A percentile compares a stretch with the other conserved stretches of the same genome.
Evolutionary conservation across 2,888 invertebrate species (phyloP).

Genomic region (Pterobdella sp.): DNA sequence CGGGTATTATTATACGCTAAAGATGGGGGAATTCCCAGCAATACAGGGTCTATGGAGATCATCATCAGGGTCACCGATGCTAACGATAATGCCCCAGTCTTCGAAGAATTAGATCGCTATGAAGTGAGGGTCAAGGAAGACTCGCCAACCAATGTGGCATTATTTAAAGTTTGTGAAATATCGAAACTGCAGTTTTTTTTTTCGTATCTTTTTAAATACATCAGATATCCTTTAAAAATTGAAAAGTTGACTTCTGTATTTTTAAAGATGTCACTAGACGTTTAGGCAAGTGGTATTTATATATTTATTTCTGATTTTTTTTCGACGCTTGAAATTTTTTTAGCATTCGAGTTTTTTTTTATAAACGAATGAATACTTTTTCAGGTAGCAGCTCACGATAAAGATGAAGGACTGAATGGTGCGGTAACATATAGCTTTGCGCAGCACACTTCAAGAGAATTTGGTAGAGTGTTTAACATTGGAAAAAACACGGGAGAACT

Average conservation of each 20-base stretch:
- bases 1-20: conserved; percentile 34
- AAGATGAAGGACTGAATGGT: conserved; percentile 37
- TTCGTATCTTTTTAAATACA: neutral
- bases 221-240: neutral
- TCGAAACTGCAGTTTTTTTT: neutral
- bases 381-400: conserved; percentile 36
- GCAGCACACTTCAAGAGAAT: conserved; percentile 28
- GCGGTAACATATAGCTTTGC: conserved; percentile 36
- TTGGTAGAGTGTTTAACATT: conserved; percentile 1
- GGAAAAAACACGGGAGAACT: conserved; percentile 15
- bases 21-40: conserved; percentile 35
- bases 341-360: neutral
- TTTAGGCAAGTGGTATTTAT: neutral
- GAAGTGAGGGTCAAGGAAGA: conserved; percentile 15
- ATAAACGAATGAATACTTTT: neutral
- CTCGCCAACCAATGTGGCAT: neutral
- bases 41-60: conserved; percentile 35
- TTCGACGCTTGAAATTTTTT: neutral
- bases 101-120: neutral
- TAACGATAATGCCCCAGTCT: conserved; percentile 23
- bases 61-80: conserved; percentile 31
- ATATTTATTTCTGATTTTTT: neutral
- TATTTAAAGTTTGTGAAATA: neutral
- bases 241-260: neutral
- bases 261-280: too few relatives aligned